Base-by-base conservation (phyloP, 2,797 vertebrate species). In the Bufotes viridis region DNA sequence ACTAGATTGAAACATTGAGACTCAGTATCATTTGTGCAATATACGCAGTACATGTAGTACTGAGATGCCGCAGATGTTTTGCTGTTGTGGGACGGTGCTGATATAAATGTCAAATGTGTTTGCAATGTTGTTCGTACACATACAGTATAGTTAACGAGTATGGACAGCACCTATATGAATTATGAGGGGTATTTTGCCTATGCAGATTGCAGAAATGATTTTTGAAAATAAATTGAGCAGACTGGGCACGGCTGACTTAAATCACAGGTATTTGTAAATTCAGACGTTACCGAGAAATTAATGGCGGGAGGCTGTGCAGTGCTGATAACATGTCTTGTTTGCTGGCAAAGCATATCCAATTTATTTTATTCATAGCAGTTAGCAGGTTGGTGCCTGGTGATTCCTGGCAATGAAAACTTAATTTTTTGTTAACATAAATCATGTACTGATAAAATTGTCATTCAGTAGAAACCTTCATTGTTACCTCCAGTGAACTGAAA, bases 221-320 rank as follows among this genome's bases (percentile, higher is more conserved):
- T 70, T 29, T 15, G 0, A 34, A 70, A 34, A 29, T 34, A 70
- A 70, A 29, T 70, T 34, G 29, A 18, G 69, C 29, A 34, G 26
- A 24, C n/a, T 42, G 69, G 29, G 69, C 69, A 72, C 17, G 29
- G 29, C 69, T 17, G 26, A 42, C 69, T 72, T 42, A 34, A 12
- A 75, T 51, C n/a, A 76, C 26, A 53, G 74, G 74, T 42, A 15
- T 72, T 18, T 72, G 69, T 18, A 72, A 72, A 72, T 72, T 72
- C 69, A 34, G 63, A 24, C 22, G 15, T 15, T 18, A 34, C 7
- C 14, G 49, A 53, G 11, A 51, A 76, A 53, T 76, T 11, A 22
- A 53, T n/a, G 20, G 11, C 14, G 22, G 49, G 74, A 13, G 49
- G 18, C 74, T 53, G 74, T 53, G 74, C 69, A 42, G 74, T 5